A percentile compares a stretch with the other conserved stretches of the same genome.
phyloP scores from a whole-genome alignment of 2,113 vertebrate species.

The Cardinalis cardinalis region DNA sequence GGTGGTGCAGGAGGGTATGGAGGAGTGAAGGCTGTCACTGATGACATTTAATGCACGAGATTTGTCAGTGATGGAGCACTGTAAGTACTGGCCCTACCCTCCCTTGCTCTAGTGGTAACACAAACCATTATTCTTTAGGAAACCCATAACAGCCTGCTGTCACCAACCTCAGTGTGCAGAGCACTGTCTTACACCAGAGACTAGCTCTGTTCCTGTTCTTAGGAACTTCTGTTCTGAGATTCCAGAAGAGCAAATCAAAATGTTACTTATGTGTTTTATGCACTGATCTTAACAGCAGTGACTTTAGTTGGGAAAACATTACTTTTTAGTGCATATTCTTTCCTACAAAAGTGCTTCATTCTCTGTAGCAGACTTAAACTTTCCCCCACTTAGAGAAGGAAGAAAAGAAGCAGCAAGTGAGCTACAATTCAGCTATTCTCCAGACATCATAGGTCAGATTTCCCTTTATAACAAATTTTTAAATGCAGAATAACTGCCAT shows the following conservation, averaged over 20 bases:
- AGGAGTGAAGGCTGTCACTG: background rate
- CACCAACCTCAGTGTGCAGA: background rate
- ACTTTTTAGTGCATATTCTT: background rate
- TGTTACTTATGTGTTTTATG: background rate
- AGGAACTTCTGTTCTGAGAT: background rate
- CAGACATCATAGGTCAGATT: background rate
- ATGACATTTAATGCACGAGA: background rate
- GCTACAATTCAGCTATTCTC: background rate
- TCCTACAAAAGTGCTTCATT: background rate
- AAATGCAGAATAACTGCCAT: background rate
- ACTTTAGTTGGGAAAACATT: background rate
- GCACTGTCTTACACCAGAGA: background rate
- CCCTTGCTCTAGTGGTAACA: background rate
- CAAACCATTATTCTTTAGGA: conserved; percentile 13
- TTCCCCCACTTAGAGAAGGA: background rate
- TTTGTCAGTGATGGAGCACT: background rate
- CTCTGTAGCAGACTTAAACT: background rate
- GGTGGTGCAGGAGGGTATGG: background rate
- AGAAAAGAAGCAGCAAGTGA: background rate
- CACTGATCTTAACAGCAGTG: background rate
- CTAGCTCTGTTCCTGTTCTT: background rate
- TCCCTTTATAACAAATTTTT: background rate
- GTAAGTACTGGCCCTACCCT: background rate
- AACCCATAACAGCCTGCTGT: background rate
- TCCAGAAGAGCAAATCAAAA: background rate